Conservation (phyloP, 2,113 vertebrate species). For the Cygnus buccinator region DNA sequence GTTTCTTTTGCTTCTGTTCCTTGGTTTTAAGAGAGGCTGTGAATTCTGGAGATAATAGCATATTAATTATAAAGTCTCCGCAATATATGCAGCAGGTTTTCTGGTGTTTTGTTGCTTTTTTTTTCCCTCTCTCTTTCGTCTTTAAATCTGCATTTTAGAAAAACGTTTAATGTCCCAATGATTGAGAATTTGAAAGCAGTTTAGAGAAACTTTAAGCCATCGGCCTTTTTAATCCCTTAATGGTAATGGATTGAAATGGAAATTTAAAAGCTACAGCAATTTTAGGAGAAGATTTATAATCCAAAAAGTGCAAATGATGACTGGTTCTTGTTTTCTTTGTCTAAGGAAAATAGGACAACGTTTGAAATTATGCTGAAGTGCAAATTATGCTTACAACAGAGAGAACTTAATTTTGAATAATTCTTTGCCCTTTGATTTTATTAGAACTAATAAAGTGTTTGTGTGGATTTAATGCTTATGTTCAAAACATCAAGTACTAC, state of each 20-base stretch:
- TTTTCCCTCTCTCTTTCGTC: not conserved
- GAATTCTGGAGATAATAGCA: not conserved
- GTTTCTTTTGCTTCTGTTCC: not conserved
- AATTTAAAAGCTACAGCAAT: slow-evolving; percentile 26
- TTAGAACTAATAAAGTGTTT: slow-evolving; percentile 9
- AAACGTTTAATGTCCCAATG: not conserved
- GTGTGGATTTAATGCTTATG: not conserved
- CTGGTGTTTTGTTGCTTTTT: not conserved
- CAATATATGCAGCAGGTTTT: not conserved
- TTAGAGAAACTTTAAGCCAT: slow-evolving; percentile 46
- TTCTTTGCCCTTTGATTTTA: slow-evolving; percentile 24
- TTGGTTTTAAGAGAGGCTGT: not conserved
- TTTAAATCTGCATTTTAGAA: slow-evolving; percentile 30
- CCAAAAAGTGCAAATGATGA: not conserved
- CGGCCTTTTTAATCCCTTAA: not conserved
- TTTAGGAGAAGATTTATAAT: slow-evolving; percentile 20
- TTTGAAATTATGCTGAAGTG: slow-evolving; percentile 6
- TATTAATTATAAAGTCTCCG: not conserved
- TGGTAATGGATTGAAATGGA: slow-evolving; percentile 34
- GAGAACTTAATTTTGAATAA: not conserved
- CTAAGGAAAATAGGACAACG: slow-evolving; percentile 4
- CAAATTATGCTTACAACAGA: not conserved
- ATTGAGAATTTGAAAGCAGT: slow-evolving; percentile 33
- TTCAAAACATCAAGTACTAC: not conserved
- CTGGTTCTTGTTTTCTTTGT: slow-evolving; percentile 18